These are phyloP conservation scores for Calliphora vomitoria DNA, from an alignment of 2,888 invertebrate species.

Conservation along the genomic window DNA sequence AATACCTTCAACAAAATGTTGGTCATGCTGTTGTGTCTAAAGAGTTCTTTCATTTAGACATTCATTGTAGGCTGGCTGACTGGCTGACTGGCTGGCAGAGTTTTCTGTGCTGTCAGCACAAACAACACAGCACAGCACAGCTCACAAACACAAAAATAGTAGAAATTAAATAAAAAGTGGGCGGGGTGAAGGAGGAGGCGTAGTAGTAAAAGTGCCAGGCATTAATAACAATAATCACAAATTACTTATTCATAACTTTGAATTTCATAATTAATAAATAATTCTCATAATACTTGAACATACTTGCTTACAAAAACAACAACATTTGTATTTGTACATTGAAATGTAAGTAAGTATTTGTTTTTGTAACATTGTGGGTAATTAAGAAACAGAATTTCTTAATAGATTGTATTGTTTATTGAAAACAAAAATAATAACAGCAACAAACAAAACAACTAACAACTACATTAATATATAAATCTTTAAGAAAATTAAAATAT, in stretches of 20 bases:
- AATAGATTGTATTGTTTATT: slow-evolving; percentile 48
- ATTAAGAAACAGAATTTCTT: slow-evolving; percentile 57
- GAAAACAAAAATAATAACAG: slow-evolving; percentile 7
- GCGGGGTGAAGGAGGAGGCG: not conserved
- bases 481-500: not conserved
- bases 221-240: slow-evolving; percentile 83
- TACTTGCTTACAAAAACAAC: not conserved
- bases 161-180: slow-evolving; percentile 13
- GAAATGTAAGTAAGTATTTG: slow-evolving; percentile 16
- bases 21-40: slow-evolving; percentile 38
- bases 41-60: not conserved
- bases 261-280: slow-evolving; percentile 82
- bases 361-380: slow-evolving; percentile 51
- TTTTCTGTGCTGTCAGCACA: not conserved
- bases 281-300: slow-evolving; percentile 72
- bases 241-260: slow-evolving; percentile 82
- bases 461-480: slow-evolving; percentile 5
- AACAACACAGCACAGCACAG: not conserved
- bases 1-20: slow-evolving; percentile 2
- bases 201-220: slow-evolving; percentile 57
- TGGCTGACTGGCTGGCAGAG: not conserved
- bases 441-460: not conserved
- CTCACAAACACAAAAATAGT: not conserved
- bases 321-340: not conserved
- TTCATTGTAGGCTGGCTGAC: not conserved